Percentiles rank a stretch among this genome's conserved stretches.
These are phyloP conservation scores for Gephyroberyx darwinii DNA, from an alignment of 2,797 vertebrate species.

Conservation along the genomic window DNA sequence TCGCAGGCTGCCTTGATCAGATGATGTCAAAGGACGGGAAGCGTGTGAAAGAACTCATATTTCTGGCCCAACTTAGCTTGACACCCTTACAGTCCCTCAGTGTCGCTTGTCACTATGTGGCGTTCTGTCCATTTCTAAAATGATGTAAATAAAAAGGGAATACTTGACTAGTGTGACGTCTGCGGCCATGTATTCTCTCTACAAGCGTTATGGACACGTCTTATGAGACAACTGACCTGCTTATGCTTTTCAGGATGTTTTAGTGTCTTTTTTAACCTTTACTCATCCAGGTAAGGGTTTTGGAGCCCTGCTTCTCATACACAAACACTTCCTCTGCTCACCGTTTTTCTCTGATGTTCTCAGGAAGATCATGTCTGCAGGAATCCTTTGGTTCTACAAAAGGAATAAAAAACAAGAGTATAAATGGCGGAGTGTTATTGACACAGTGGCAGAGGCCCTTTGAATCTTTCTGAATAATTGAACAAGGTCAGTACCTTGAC, in stretches of 20 bases:
- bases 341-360: constrained; percentile 96
- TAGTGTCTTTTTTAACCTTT: background rate
- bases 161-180: background rate
- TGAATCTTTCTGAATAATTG: constrained; percentile 75
- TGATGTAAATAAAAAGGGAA: background rate
- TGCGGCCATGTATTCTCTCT: background rate
- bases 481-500: constrained; percentile 72
- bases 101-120: constrained; percentile 32
- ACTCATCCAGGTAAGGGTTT: background rate
- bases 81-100: constrained; percentile 3
- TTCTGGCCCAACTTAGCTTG: constrained; percentile 41
- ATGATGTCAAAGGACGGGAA: constrained; percentile 49
- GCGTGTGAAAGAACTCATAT: constrained; percentile 32
- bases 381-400: constrained; percentile 95
- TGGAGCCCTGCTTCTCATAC: background rate
- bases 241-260: background rate
- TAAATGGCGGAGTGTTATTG: constrained; percentile 33
- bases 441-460: constrained; percentile 50
- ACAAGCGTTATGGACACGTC: too few species aligned
- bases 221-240: background rate
- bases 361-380: constrained; percentile 98
- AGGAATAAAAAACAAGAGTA: constrained; percentile 31
- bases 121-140: background rate
- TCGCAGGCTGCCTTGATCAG: constrained; percentile 62
- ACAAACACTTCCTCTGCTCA: constrained; percentile 69